Evolutionary conservation across 92 coral and sea anemone genomes (phyloP).

Genomic region (Heteractis magnifica): DNA sequence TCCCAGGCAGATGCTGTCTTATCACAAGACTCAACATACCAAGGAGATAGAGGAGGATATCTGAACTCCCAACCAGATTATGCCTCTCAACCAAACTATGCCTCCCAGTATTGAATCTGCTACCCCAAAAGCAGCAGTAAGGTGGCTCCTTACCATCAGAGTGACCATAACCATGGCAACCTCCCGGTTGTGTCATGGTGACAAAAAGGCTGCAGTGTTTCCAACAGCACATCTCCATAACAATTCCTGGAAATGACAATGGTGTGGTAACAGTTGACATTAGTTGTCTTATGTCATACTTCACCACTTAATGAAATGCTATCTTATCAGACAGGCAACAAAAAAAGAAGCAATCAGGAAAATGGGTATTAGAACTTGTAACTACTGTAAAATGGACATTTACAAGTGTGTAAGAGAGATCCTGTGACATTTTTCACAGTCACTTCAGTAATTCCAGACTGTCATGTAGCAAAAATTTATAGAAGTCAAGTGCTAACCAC

Average conservation of each 20-base stretch:
- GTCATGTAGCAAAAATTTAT: too few relatives aligned
- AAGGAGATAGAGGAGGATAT: constrained; percentile 98
- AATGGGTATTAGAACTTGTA: not conserved
- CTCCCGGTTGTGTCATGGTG: constrained; percentile 44
- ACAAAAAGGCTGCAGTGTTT: constrained; percentile 16
- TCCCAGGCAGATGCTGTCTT: constrained; percentile 99
- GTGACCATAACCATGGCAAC: constrained; percentile 64
- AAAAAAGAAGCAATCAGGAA: not conserved
- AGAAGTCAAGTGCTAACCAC: too few relatives aligned
- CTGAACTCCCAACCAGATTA: constrained; percentile 99
- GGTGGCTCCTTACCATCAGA: constrained; percentile 66
- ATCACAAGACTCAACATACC: constrained; percentile 99
- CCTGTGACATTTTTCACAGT: too few relatives aligned
- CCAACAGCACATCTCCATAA: constrained; percentile 37
- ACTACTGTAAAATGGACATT: too few relatives aligned
- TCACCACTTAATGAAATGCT: not conserved
- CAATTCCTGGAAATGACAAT: constrained; percentile 33
- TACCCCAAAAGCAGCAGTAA: constrained; percentile 45
- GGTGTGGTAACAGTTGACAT: constrained; percentile 3
- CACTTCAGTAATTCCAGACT: too few relatives aligned
- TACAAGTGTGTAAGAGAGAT: too few relatives aligned
- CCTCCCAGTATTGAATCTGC: constrained; percentile 91
- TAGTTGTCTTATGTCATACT: constrained; percentile 3
- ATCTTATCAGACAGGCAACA: constrained; percentile 5
- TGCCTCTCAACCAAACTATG: constrained; percentile 98